Base-by-base conservation (phyloP, 2,113 vertebrate species). In the Myxocyprinus asiaticus region DNA sequence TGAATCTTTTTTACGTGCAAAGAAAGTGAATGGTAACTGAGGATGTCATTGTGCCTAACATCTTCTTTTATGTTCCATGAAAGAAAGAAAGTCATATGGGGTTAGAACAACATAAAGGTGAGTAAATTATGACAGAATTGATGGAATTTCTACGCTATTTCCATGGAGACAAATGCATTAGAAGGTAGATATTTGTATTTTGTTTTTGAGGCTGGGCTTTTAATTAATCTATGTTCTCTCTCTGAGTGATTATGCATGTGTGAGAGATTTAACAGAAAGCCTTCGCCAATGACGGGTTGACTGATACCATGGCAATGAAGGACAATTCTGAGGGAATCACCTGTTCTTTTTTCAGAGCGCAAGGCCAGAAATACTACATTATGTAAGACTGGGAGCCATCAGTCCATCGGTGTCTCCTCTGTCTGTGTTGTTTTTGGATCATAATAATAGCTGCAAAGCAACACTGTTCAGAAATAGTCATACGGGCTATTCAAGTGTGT, bases 381-480 rank as follows among this genome's bases (percentile, higher is more conserved):
- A 48, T 51, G 65, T 76, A 51, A 80, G 62, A 22, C 33, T 62
- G 12, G 42, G 67, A 67, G 58, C 15, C 67, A 47, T 69, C 59
- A 72, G 63, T 62, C 45, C 51, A 14, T 72, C 15, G 45, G 62
- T 7, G 22, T 79, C 69, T 71, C 44, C 0, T 53, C 55, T 58
- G 61, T 56, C 45, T n/a, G 64, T 61, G 58, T 74, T 67, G 70
- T 72, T 58, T 70, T 78, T 63, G 45, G 67, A n/a, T 67, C 44
- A 47, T 6, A 33, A 45, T 55, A 72, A 67, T 51, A 58, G 45
- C 11, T 76, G 45, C 9, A 12, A n/a, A 15, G 42, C 47, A 47
- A 45, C 11, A 14, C 7, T 9, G 4, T 56, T 65, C 56, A 48
- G 42, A 77, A 75, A 73, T 17, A 74, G 53, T 42, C 0, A n/a